Evolutionary conservation across 2,888 invertebrate genomes (phyloP), one percentile per base, ranked within the genome.

Genomic region (Spicauda simplicius): DNA sequence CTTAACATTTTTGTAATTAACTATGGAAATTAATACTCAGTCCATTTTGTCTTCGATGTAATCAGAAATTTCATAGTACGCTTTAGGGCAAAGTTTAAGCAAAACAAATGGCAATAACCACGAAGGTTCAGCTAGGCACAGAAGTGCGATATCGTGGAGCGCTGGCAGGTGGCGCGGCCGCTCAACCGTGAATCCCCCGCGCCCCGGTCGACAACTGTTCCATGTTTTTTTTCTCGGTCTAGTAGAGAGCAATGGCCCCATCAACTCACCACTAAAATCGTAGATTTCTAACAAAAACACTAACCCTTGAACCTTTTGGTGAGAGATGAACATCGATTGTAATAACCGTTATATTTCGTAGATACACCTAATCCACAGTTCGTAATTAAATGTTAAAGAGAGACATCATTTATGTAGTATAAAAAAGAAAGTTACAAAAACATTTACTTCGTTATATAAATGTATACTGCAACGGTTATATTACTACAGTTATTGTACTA

Each of bases 161-260:
- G 76, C 74, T 79, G 78, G 87, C 91, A 90, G 90, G 90, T 90
- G 90, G 86, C 84, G 78, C 70, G 80, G 73, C 80, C 87, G 85
- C 88, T 91, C 91, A 82, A 90, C 90, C 91, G 85, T 91, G 87
- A 90, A 88, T 83, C 88, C 87, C 86, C 48, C 75, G 69, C 70
- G 65, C 74, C 74, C 75, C 85, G 80, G 75, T 79, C 81, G 73
- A 82, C 90, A 90, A 90, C 89, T 90, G 91, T 88, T 90, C 83
- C 86, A 79, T 80, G 82, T 85, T 89, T 90, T 90, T 88, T 91
- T 90, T 87, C 75, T 80, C 74, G 70, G 74, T 78, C 82, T 81
- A 77, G 75, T 76, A 73, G 82, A 90, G 92, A 88, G 84, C 90
- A 91, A 84, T 78, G 89, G 81, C 90, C 90, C 80, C 82, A 68